These are phyloP conservation scores for Scomberomorus guttatus DNA, from an alignment of 2,797 vertebrate genomes.

Conservation along the genomic window DNA sequence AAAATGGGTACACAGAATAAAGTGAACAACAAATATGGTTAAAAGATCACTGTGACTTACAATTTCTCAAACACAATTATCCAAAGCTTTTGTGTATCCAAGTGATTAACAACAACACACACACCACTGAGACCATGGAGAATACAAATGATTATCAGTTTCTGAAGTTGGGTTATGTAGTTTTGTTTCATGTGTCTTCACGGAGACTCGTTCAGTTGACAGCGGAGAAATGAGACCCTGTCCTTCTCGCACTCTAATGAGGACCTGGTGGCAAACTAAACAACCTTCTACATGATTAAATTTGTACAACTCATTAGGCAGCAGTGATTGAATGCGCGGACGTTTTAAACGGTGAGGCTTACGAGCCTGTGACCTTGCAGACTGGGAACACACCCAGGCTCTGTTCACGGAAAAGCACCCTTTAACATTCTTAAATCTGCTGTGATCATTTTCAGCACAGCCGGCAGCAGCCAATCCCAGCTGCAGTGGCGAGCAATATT, in stretches of 20 bases:
- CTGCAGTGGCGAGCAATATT: conserved; percentile 50
- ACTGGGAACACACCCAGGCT: conserved; percentile 3
- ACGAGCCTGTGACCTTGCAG: conserved; percentile 60
- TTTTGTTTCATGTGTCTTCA: background rate
- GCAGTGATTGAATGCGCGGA: conserved; percentile 67
- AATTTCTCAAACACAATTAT: background rate
- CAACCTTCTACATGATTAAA: conserved; percentile 71
- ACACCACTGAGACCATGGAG: conserved; percentile 3
- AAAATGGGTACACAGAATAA: background rate
- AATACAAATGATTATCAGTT: conserved; percentile 18
- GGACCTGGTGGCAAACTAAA: conserved; percentile 49
- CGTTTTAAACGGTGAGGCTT: conserved; percentile 25
- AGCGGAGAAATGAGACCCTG: conserved; percentile 19
- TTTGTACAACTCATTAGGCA: conserved; percentile 74
- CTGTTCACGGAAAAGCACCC: conserved; percentile 17
- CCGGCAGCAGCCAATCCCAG: conserved; percentile 25
- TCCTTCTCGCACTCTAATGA: conserved; percentile 37
- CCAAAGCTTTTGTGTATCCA: conserved; percentile 11
- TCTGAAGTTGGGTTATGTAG: background rate
- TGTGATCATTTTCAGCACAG: conserved; percentile 55
- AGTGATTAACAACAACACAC: conserved; percentile 31
- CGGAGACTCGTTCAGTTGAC: background rate
- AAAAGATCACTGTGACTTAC: conserved; percentile 37
- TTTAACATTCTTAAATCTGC: conserved; percentile 33
- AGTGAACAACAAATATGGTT: conserved; percentile 24